Base-by-base conservation (phyloP, 2,888 invertebrate genomes). In the Micoletzkya japonica region DNA sequence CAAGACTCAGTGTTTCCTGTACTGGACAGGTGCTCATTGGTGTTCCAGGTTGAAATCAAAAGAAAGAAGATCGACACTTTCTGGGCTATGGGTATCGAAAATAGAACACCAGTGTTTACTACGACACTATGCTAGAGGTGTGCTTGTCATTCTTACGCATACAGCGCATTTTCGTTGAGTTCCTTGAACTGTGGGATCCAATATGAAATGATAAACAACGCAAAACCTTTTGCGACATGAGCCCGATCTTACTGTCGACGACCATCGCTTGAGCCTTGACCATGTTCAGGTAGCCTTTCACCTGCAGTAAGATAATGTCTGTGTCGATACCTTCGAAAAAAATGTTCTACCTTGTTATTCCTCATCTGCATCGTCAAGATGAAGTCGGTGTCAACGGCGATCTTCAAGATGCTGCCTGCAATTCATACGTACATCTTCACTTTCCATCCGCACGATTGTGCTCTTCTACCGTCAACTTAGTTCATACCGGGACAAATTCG, bases 211-310 rank as follows among this genome's bases (percentile, higher is more conserved):
- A 44, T 17, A 24, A n/a, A n/a, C n/a, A n/a, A n/a, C 24, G 28
- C 72, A 50, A n/a, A 26, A 81, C 82, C 75, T 81, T 81, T 61
- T 83, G 83, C n/a, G 80, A 80, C 72, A 83, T 73, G 20, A 79
- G 61, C 4, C 76, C 78, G 57, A 83, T 74, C 73, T 81, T 80
- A 28, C 76, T 77, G 44, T 82, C 77, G 4, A 78, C 73, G 6
- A 83, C 68, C 24, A 74, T 73, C 0, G 82, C 82, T 61, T 78
- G 77, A 30, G 81, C 79, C 70, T 81, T 81, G 39, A 78, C 73
- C 76, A 83, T 76, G 50, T 80, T 81, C 52, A 83, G 70, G 64
- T 78, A 76, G 17, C 80, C 81, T 66, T 82, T 80, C 36, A 83
- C 77, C 73, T 73, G 32, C 50, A 61, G 44, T 4, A 28, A 2